Evolutionary conservation across 1,140 invertebrate species (phyloP).

Genomic region (Drosophila ambigua): DNA sequence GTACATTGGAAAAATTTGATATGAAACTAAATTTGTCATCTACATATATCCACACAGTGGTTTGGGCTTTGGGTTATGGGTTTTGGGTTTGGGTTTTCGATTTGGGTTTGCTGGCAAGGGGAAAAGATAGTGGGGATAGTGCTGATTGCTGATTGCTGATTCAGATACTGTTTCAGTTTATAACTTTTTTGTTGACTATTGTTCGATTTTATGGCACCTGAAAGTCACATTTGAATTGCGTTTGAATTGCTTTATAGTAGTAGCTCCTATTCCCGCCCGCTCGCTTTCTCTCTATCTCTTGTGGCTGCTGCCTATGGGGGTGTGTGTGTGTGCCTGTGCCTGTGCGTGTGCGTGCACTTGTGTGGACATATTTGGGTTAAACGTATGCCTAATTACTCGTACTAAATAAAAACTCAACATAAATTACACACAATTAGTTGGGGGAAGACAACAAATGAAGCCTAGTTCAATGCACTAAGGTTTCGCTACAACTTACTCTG

Average conservation of each 20-base stretch:
- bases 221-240: slow-evolving; percentile 67
- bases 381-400: slow-evolving; percentile 49
- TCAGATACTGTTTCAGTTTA: slow-evolving; percentile 1
- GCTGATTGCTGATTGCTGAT: neutral
- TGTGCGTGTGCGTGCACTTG: slow-evolving; percentile 25
- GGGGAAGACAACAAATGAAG: slow-evolving; percentile 72
- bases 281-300: slow-evolving; percentile 6
- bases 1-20: slow-evolving; percentile 76
- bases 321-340: neutral
- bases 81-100: slow-evolving; percentile 6
- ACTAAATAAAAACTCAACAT: slow-evolving; percentile 73
- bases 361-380: slow-evolving; percentile 47
- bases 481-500: slow-evolving; percentile 31
- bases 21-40: slow-evolving; percentile 67
- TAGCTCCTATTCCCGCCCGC: slow-evolving; percentile 1
- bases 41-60: slow-evolving; percentile 44
- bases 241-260: slow-evolving; percentile 20
- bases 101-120: neutral
- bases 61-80: neutral
- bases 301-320: neutral
- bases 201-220: slow-evolving; percentile 69
- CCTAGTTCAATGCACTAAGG: slow-evolving; percentile 31
- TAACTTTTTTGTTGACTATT: slow-evolving; percentile 61
- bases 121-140: slow-evolving; percentile 2
- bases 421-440: slow-evolving; percentile 70